Evolutionary conservation across 2,113 vertebrate species (phyloP).

Genomic region (Percopsis transmontana): DNA sequence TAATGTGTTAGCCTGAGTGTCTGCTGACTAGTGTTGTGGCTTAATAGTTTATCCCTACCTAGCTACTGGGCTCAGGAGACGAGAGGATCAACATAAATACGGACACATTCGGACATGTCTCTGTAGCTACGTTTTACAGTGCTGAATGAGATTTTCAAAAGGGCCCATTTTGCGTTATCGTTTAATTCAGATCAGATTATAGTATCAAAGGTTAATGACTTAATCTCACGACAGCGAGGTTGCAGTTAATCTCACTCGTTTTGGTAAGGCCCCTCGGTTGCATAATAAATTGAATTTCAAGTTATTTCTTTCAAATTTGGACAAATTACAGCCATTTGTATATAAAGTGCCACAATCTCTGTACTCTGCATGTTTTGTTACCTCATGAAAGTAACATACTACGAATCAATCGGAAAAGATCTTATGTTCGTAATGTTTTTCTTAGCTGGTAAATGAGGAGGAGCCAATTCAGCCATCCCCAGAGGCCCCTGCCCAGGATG

Average conservation of each 20-base stretch:
- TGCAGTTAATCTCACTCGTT: background rate
- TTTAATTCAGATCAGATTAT: background rate
- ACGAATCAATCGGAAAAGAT: background rate
- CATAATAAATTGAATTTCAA: too few species aligned
- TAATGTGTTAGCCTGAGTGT: background rate
- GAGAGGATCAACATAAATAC: background rate
- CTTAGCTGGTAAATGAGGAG: slow-evolving; percentile 93
- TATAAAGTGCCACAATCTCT: too few species aligned
- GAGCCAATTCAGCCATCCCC: slow-evolving; percentile 81
- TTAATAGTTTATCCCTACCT: background rate
- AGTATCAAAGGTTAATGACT: background rate
- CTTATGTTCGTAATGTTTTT: background rate
- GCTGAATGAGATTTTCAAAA: background rate
- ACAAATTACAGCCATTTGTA: too few species aligned
- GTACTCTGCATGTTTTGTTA: too few species aligned
- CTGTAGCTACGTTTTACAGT: background rate
- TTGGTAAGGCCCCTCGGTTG: background rate
- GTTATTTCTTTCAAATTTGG: too few species aligned
- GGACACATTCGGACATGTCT: background rate
- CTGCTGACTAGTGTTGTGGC: background rate
- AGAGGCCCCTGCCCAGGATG: slow-evolving; percentile 73
- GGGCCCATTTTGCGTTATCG: background rate
- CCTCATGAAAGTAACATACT: background rate
- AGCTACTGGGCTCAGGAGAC: background rate
- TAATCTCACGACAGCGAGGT: background rate